A percentile compares a stretch with the other conserved stretches of the same genome.
Conservation (phyloP, 2,797 vertebrate genomes). For the Clarias platycephalus region DNA sequence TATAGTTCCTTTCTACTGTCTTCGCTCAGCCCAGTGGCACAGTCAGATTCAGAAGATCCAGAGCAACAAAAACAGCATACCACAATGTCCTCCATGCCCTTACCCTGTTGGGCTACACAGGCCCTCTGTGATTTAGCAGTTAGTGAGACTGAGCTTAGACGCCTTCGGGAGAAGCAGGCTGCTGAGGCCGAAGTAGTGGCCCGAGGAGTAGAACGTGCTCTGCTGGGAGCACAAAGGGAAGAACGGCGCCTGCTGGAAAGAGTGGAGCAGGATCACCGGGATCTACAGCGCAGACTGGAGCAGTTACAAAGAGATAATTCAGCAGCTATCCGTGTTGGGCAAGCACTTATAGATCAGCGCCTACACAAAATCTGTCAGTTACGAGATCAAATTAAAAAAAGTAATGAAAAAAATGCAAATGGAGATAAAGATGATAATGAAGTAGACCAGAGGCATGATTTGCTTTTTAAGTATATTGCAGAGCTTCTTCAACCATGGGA, state of each 20-base stretch:
- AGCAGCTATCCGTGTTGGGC: slow-evolving; percentile 64
- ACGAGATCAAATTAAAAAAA: slow-evolving; percentile 61
- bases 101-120: slow-evolving; percentile 69
- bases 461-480: slow-evolving; percentile 61
- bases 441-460: slow-evolving; percentile 50
- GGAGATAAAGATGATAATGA: slow-evolving; percentile 41
- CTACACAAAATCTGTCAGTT: slow-evolving; percentile 65
- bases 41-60: slow-evolving; percentile 49
- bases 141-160: slow-evolving; percentile 65
- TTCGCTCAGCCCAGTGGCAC: slow-evolving; percentile 46
- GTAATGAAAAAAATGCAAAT: slow-evolving; percentile 43
- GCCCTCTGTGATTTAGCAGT: slow-evolving; percentile 66
- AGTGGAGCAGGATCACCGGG: slow-evolving; percentile 75
- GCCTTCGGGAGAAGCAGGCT: slow-evolving; percentile 62
- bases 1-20: slow-evolving; percentile 53
- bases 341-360: slow-evolving; percentile 67
- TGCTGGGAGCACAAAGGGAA: slow-evolving; percentile 69
- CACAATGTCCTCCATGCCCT: slow-evolving; percentile 46
- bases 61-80: slow-evolving; percentile 39
- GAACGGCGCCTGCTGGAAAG: slow-evolving; percentile 73
- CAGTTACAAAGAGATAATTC: slow-evolving; percentile 72
- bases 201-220: slow-evolving; percentile 67
- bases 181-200: slow-evolving; percentile 63
- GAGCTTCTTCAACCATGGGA: slow-evolving; percentile 76
- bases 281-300: slow-evolving; percentile 69